phyloP scores from a whole-genome alignment of 2,113 vertebrate genomes.

The Gopherus flavomarginatus region DNA sequence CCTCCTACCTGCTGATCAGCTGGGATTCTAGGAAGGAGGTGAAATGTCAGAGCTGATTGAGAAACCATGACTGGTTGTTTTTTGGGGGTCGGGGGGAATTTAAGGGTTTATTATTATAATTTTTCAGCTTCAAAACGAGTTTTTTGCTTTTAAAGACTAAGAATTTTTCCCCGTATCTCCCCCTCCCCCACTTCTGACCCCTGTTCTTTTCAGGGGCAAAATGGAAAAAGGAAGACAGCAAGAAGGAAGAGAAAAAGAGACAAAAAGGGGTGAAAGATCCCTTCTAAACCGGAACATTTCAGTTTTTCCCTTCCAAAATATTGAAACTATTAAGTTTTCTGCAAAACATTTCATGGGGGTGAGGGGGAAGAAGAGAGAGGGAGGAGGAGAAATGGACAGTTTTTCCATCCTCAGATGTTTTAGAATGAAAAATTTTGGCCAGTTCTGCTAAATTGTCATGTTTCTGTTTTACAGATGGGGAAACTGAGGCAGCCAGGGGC shows the following conservation, averaged over 20 bases:
- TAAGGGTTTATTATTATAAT: too few species aligned
- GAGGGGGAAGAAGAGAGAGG: not conserved
- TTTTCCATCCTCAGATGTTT: not conserved
- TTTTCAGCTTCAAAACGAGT: not conserved
- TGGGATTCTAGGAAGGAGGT: not conserved
- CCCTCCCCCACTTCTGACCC: not conserved
- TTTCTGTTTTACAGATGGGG: not conserved
- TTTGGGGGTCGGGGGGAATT: too few species aligned
- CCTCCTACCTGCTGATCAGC: not conserved
- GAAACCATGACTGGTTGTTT: not conserved
- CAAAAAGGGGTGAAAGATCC: not conserved
- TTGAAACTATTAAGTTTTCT: not conserved
- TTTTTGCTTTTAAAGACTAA: not conserved
- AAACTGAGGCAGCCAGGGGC: not conserved
- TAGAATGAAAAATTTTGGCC: not conserved
- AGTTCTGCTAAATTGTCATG: not conserved
- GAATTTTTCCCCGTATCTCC: not conserved
- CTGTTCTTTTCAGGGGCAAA: not conserved
- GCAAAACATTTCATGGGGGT: not conserved
- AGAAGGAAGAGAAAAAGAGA: not conserved
- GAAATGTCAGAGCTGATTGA: not conserved
- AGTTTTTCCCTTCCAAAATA: not conserved
- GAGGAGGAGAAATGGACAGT: not conserved
- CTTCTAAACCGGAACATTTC: not conserved
- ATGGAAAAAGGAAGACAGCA: not conserved